Percentiles rank a stretch among this genome's conserved stretches.
phyloP scores from a whole-genome alignment of 2,797 vertebrate species.

The Chaunax sp. region DNA sequence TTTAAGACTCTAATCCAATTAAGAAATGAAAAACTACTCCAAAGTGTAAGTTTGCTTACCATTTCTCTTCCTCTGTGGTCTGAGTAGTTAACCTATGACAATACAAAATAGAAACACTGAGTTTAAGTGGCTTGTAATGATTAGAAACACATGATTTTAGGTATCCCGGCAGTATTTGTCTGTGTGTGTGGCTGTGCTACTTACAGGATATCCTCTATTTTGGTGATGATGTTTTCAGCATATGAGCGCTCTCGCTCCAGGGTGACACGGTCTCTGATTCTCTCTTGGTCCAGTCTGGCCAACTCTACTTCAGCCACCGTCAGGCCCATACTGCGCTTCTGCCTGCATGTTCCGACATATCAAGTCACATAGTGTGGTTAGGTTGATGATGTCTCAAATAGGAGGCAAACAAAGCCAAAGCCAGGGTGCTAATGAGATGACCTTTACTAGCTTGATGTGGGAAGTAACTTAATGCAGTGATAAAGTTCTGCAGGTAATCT shows the following conservation, averaged over 20 bases:
- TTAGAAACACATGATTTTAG: neutral
- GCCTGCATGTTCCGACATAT: constrained; percentile 80
- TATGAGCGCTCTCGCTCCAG: constrained; percentile 91
- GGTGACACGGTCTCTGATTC: constrained; percentile 85
- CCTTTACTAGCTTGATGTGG: neutral
- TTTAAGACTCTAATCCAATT: constrained; percentile 10
- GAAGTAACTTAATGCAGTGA: neutral
- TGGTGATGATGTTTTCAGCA: constrained; percentile 93
- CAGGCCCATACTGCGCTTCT: constrained; percentile 97
- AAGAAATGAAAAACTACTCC: neutral
- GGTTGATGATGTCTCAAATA: neutral
- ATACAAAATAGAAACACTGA: constrained; percentile 14
- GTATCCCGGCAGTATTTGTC: neutral
- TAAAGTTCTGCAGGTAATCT: neutral
- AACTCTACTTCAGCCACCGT: constrained; percentile 93
- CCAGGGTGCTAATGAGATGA: neutral
- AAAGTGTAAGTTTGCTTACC: constrained; percentile 74
- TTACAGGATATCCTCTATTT: constrained; percentile 97
- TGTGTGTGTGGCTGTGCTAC: constrained; percentile 54
- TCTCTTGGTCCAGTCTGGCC: constrained; percentile 89
- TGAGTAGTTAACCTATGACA: constrained; percentile 88
- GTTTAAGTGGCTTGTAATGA: neutral
- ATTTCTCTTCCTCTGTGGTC: constrained; percentile 93
- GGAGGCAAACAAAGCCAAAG: neutral
- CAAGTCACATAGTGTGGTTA: neutral